Conservation (phyloP, 2,113 vertebrate species). For the Lophura nycthemera region DNA sequence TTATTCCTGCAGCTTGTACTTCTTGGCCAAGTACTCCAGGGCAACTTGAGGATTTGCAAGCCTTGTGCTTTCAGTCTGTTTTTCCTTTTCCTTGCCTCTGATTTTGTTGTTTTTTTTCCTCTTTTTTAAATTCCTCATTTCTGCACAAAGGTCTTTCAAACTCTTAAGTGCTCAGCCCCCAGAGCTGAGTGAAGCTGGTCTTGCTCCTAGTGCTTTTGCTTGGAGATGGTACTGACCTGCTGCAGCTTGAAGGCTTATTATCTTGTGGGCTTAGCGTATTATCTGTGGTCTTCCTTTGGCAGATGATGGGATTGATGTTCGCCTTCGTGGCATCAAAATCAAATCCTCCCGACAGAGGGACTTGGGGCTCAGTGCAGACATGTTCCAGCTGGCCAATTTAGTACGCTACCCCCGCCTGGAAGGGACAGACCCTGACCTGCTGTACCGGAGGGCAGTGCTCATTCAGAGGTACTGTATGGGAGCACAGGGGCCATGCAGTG, state of each 20-base stretch:
- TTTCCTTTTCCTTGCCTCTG: not conserved
- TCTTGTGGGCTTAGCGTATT: not conserved
- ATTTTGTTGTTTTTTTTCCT: not conserved
- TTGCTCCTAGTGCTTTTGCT: not conserved
- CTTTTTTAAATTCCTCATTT: not conserved
- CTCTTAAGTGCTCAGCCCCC: not conserved
- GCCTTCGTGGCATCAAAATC: constrained; percentile 95
- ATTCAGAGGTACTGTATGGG: constrained; percentile 86
- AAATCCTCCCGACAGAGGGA: constrained; percentile 94
- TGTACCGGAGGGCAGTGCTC: constrained; percentile 90
- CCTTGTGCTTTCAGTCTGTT: not conserved
- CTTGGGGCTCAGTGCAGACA: constrained; percentile 92
- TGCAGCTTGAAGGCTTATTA: not conserved
- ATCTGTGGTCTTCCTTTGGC: not conserved
- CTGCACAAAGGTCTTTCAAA: not conserved
- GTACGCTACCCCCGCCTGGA: constrained; percentile 96
- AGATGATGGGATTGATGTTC: constrained; percentile 97
- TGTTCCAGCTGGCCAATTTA: constrained; percentile 93
- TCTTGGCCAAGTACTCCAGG: not conserved
- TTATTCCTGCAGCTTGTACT: not conserved
- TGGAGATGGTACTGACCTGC: not conserved
- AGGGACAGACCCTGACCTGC: constrained; percentile 88
- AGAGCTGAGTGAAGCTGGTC: not conserved
- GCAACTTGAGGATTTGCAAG: not conserved
- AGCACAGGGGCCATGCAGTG: not conserved